Conservation (phyloP, 1,140 invertebrate genomes). For the Diuraphis noxia region DNA sequence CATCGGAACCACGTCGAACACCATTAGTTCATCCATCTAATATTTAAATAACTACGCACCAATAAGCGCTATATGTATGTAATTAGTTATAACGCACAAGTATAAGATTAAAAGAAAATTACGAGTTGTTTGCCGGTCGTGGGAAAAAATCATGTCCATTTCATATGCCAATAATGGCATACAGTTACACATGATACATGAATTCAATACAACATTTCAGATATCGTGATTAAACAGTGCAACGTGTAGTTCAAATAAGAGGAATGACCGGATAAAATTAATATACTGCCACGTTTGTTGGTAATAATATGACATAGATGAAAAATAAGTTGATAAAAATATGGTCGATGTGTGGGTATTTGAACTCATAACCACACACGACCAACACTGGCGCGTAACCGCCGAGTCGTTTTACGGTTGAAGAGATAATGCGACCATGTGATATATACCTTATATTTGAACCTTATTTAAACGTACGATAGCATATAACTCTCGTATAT, state of each 20-base stretch:
- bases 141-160: no score
- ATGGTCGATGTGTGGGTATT: background rate
- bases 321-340: background rate
- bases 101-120: background rate
- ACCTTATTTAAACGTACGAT: background rate
- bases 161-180: background rate
- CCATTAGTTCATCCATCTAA: background rate
- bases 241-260: background rate
- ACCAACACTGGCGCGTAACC: background rate
- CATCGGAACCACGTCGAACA: background rate
- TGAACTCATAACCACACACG: background rate
- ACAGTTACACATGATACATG: background rate
- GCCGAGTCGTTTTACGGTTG: background rate
- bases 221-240: background rate
- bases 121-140: background rate
- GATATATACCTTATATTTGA: background rate
- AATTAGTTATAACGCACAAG: background rate
- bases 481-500: background rate
- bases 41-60: background rate
- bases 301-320: background rate
- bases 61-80: background rate
- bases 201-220: background rate
- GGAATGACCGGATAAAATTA: background rate
- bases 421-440: background rate
- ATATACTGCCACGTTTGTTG: background rate